phyloP scores from a whole-genome alignment of 2,797 vertebrate genomes.

The Notoglanidium macrostoma region DNA sequence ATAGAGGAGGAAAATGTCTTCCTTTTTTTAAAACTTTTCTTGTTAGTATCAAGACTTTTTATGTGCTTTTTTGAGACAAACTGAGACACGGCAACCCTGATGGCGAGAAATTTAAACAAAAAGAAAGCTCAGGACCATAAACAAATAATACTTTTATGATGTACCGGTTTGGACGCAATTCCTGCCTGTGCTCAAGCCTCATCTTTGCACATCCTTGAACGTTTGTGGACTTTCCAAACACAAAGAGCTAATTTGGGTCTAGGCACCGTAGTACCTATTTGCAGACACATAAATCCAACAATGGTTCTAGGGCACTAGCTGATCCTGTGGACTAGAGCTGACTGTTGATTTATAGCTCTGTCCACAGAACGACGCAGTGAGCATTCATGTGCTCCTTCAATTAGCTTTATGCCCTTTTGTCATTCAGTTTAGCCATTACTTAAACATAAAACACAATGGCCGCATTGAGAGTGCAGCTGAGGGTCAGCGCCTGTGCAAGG shows the following conservation, averaged over 20 bases:
- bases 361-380: conserved; percentile 54
- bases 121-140: background rate
- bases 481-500: background rate
- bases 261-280: conserved; percentile 48
- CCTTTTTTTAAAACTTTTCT: no score
- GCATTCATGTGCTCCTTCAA: conserved; percentile 58
- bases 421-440: conserved; percentile 49
- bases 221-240: conserved; percentile 40
- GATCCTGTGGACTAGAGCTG: conserved; percentile 33
- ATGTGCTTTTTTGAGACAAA: background rate
- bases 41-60: background rate
- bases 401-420: conserved; percentile 61
- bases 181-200: background rate
- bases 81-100: background rate
- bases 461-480: conserved; percentile 16
- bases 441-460: conserved; percentile 44
- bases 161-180: background rate
- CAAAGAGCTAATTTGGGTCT: conserved; percentile 52
- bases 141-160: background rate
- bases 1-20: background rate
- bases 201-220: conserved; percentile 19
- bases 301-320: conserved; percentile 53
- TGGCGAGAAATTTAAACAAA: background rate
- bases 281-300: conserved; percentile 43
- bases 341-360: conserved; percentile 50